Evolutionary conservation across 2,797 vertebrate genomes (phyloP), one percentile per base, ranked within the genome.

Genomic region (Apodemus agrarius): DNA sequence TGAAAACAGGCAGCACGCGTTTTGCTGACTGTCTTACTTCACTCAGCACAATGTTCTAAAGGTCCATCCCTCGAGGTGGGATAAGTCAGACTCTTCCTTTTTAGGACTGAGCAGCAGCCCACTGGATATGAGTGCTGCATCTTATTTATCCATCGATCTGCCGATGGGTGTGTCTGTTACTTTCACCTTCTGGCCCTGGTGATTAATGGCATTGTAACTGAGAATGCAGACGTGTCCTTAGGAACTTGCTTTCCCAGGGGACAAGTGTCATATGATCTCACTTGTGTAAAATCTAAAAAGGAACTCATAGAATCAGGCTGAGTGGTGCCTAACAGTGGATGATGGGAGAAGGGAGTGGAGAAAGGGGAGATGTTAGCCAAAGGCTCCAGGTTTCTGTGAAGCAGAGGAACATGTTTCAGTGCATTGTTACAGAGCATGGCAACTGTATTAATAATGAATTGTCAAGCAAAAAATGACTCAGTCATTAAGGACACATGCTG

Each of bases 221-320:
- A 86, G 13, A 22, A 37, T 86, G 46, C 65, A 86, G 63, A 49
- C 46, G 26, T 49, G 43, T 52, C 75, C 75, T 84, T 74, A 88
- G 90, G 87, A 87, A 3, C 82, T 61, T 92, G 76, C 54, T 94
- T 88, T 88, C 37, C 34, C 59, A 89, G 86, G 34, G 34, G 19
- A 79, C 80, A 90, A 16, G 37, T 31, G 43, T 7, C 52, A 61
- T 21, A n/a, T 54, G 29, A 67, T 57, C 69, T 65, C 49, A 67
- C 24, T 49, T 16, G 2, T 34, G 61, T 49, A 75, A 34, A 85
- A 79, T 67, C 29, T 40, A 63, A 65, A 83, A 59, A 59, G 43
- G 29, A 43, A 52, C 67, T 85, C 31, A 22, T 0, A 59, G 72
- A 90, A 76, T 49, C 16, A 67, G 49, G 22, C 31, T 69, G 61